Evolutionary conservation across 2,797 vertebrate genomes (phyloP), one percentile per base, ranked within the genome.

Genomic region (Rhadinocentrus ornatus): DNA sequence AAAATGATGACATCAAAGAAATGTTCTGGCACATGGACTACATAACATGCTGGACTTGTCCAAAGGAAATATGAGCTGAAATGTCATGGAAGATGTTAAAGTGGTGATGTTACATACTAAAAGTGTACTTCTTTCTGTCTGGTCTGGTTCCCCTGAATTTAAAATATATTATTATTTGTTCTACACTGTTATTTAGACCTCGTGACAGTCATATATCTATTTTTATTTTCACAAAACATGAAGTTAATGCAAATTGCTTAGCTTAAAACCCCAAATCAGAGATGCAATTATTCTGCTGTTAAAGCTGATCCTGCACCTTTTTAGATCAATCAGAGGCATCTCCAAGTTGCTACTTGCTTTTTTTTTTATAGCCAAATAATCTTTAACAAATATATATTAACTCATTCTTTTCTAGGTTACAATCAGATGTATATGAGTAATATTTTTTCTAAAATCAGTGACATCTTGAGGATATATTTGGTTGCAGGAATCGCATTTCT

Each of bases 151-250:
- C 50, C 22, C 69, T 75, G 58, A 77, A 54, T 86, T 71, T 59
- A 66, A 85, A 84, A 26, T 75, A 71, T 83, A 75, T 78, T 37
- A 46, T 79, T 72, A 65, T 83, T 69, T 85, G 78, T 74, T 73
- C 24, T 82, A 81, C 82, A 83, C 86, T 89, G 85, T 89, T 84
- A 86, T 85, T 80, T 59, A 56, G 61, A 72, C 52, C 66, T 62
- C 31, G 22, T 44, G 58, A 52, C 41, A 66, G 41, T 20, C 41
- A 44, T 44, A 44, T 71, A 69, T 61, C 0, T n/a, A 41, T 60
- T 77, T 73, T 66, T 26, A 69, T 64, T 52, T 76, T 46, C 52
- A 60, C 48, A 73, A 60, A 86, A 53, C 37, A 32, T 46, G n/a
- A 62, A 31, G 35, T 77, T 35, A 44, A 52, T 56, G 32, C 61